A percentile compares a stretch with the other conserved stretches of the same genome.
These are phyloP conservation scores for Cryptomyrus ogoouensis DNA, from an alignment of 2,113 vertebrate species.

Conservation along the genomic window DNA sequence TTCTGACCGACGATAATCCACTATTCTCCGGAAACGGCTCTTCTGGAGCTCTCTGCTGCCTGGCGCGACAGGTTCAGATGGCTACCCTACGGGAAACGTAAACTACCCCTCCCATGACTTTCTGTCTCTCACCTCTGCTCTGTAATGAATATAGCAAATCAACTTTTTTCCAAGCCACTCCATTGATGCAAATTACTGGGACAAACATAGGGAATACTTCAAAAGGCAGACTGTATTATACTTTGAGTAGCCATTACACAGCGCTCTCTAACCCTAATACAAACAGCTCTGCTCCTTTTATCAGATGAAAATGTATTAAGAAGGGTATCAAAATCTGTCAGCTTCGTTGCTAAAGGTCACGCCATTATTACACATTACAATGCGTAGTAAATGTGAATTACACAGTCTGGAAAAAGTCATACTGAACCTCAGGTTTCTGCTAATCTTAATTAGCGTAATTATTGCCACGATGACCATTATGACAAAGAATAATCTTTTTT, in stretches of 20 bases:
- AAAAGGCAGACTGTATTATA: conserved; percentile 18
- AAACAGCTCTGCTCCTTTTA: not conserved
- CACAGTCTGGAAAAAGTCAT: not conserved
- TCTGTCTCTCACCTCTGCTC: not conserved
- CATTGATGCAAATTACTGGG: conserved; percentile 6
- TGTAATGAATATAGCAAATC: conserved; percentile 10
- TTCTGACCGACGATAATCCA: not conserved
- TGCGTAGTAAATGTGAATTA: not conserved
- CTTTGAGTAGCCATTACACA: conserved; percentile 8
- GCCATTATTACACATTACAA: not conserved
- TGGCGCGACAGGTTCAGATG: not conserved
- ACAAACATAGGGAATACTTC: conserved; percentile 7
- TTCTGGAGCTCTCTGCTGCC: not conserved
- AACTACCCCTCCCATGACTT: not conserved
- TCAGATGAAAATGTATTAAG: conserved; percentile 15
- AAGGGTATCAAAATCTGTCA: not conserved
- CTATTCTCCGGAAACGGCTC: conserved; percentile 5
- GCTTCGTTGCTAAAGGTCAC: not conserved
- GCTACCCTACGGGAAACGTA: not conserved
- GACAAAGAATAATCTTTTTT: not conserved
- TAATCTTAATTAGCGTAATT: not conserved
- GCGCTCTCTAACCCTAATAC: not conserved
- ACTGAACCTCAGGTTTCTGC: not conserved
- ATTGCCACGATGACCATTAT: not conserved
- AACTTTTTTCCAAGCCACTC: conserved; percentile 6